phyloP scores from a whole-genome alignment of 1,140 invertebrate genomes.

The Camponotus pennsylvanicus region DNA sequence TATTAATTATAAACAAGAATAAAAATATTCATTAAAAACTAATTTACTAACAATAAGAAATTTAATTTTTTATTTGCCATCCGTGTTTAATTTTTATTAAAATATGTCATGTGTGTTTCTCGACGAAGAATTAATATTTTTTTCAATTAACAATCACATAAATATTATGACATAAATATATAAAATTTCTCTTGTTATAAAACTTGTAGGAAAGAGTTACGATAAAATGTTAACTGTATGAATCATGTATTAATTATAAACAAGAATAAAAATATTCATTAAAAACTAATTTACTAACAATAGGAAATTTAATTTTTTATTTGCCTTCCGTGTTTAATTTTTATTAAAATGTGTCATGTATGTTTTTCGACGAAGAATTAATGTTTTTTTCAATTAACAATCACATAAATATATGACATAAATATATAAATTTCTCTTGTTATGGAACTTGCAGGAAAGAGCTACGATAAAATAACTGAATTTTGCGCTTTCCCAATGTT shows the following conservation, averaged over 20 bases:
- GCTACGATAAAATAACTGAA: neutral
- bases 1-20: neutral
- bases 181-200: neutral
- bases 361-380: neutral
- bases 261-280: neutral
- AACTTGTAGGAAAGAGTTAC: neutral
- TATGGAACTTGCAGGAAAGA: neutral
- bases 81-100: neutral
- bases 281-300: neutral
- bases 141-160: neutral
- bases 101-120: neutral
- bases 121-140: neutral
- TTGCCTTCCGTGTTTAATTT: neutral
- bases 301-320: neutral
- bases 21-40: neutral
- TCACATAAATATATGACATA: neutral
- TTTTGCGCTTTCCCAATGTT: neutral
- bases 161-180: neutral
- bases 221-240: neutral
- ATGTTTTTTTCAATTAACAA: neutral
- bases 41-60: neutral
- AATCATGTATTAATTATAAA: neutral
- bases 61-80: neutral
- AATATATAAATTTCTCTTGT: neutral
- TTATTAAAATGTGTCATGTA: neutral